These are phyloP conservation scores for Gryon sp. DNA, from an alignment of 1,140 invertebrate species.

Conservation along the genomic window DNA sequence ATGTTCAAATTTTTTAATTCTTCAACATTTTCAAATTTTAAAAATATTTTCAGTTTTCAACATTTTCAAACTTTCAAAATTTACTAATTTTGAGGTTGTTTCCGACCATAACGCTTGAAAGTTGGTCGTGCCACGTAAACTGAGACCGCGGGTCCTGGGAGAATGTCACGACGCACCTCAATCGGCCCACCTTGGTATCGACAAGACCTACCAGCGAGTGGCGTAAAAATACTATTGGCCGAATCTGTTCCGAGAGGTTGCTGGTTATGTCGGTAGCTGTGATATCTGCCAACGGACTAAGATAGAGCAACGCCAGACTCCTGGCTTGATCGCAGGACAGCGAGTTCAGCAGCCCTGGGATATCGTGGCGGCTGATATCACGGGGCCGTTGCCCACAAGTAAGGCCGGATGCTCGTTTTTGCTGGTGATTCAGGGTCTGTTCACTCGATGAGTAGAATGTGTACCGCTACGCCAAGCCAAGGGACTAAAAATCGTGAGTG, in stretches of 20 bases:
- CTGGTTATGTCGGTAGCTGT: not conserved
- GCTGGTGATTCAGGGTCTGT: constrained; percentile 27
- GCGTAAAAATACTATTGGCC: constrained; percentile 37
- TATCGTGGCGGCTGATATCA: no score
- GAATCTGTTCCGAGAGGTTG: no score
- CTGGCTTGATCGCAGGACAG: constrained; percentile 3
- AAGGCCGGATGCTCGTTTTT: constrained; percentile 63
- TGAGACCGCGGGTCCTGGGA: not conserved
- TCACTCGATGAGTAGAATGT: no score
- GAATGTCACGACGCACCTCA: constrained; percentile 6
- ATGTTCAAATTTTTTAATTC: no score
- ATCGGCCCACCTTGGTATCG: constrained; percentile 68
- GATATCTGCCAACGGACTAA: no score
- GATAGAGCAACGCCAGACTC: not conserved
- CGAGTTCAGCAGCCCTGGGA: constrained; percentile 33
- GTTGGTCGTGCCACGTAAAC: no score
- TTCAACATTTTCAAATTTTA: no score
- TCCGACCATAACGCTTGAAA: not conserved
- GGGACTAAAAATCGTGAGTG: constrained; percentile 4
- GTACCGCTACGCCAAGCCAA: no score
- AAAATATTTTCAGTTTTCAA: no score
- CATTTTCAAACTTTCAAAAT: no score
- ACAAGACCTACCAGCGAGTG: constrained; percentile 65
- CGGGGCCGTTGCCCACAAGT: constrained; percentile 64
- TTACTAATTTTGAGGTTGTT: no score